Evolutionary conservation across 1,140 invertebrate species (phyloP).

Genomic region (Potamilus streckersoni): DNA sequence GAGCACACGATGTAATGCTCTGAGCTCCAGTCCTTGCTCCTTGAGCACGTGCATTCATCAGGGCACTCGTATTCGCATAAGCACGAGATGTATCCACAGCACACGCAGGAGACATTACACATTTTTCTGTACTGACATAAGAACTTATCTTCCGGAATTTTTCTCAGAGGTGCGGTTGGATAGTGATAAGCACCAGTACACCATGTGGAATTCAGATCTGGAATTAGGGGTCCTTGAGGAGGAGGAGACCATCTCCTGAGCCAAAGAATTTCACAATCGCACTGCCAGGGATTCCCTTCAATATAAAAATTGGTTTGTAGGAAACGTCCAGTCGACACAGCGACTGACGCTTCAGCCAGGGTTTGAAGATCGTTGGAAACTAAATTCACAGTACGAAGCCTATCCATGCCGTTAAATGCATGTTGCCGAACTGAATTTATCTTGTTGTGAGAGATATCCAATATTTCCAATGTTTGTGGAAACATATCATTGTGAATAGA

Average conservation of each 20-base stretch:
- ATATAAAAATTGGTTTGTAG: constrained; percentile 24
- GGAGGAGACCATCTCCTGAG: constrained; percentile 18
- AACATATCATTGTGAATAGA: constrained; percentile 17
- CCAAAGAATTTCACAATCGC: constrained; percentile 24
- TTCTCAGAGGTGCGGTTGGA: constrained; percentile 8
- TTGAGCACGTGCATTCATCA: constrained; percentile 16
- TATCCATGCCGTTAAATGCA: constrained; percentile 11
- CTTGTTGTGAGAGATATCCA: constrained; percentile 19
- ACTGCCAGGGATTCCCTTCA: constrained; percentile 18
- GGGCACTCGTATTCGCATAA: constrained; percentile 27
- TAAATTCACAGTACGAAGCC: constrained; percentile 20
- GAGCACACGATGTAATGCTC: constrained; percentile 13
- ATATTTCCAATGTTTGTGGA: constrained; percentile 16
- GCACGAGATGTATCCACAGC: constrained; percentile 21
- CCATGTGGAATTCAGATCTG: constrained; percentile 15
- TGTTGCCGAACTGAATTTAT: constrained; percentile 9
- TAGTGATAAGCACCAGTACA: constrained; percentile 15
- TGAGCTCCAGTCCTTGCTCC: constrained; percentile 9
- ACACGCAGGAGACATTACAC: constrained; percentile 11
- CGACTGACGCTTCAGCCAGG: constrained; percentile 9
- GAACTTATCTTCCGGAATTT: constrained; percentile 16
- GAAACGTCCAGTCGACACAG: constrained; percentile 13
- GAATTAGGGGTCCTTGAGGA: constrained; percentile 20
- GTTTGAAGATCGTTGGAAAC: constrained; percentile 10
- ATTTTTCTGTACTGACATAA: constrained; percentile 23